A percentile compares a stretch with the other conserved stretches of the same genome.
Evolutionary conservation across 2,797 vertebrate genomes (phyloP).

Genomic region (Pterois miles): DNA sequence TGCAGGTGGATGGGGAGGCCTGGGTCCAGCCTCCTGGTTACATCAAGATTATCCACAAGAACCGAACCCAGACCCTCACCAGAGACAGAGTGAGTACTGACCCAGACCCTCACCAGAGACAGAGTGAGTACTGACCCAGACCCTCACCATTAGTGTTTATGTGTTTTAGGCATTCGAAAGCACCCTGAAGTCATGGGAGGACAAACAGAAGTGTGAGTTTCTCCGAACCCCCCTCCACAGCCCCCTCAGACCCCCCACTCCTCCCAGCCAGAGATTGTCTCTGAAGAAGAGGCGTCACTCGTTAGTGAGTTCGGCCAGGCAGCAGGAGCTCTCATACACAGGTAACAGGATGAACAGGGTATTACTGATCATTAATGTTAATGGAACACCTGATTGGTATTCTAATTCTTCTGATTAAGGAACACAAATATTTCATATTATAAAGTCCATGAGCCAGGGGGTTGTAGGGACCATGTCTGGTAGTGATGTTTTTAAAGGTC

Average conservation of each 20-base stretch:
- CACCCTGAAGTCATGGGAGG: slow-evolving; percentile 97
- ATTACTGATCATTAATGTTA: too few species aligned
- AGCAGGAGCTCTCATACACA: slow-evolving; percentile 93
- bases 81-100: neutral
- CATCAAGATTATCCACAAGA: slow-evolving; percentile 96
- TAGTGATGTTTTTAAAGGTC: too few species aligned
- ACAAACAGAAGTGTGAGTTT: slow-evolving; percentile 95
- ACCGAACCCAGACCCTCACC: slow-evolving; percentile 93
- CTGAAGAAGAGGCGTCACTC: slow-evolving; percentile 91
- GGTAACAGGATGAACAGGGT: slow-evolving; percentile 59
- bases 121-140: neutral
- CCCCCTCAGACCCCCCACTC: slow-evolving; percentile 81
- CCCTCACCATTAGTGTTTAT: neutral
- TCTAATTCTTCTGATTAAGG: too few species aligned
- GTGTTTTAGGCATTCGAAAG: slow-evolving; percentile 91
- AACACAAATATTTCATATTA: too few species aligned
- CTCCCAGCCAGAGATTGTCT: slow-evolving; percentile 89
- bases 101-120: neutral
- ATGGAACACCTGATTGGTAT: too few species aligned
- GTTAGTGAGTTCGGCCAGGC: slow-evolving; percentile 92
- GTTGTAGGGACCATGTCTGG: too few species aligned
- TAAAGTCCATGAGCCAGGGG: too few species aligned
- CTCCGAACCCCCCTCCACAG: slow-evolving; percentile 64
- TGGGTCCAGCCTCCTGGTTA: slow-evolving; percentile 96
- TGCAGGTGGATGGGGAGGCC: slow-evolving; percentile 97